Evolutionary conservation across 2,888 invertebrate genomes (phyloP), one percentile per base, ranked within the genome.

Genomic region (Xanthia togata): DNA sequence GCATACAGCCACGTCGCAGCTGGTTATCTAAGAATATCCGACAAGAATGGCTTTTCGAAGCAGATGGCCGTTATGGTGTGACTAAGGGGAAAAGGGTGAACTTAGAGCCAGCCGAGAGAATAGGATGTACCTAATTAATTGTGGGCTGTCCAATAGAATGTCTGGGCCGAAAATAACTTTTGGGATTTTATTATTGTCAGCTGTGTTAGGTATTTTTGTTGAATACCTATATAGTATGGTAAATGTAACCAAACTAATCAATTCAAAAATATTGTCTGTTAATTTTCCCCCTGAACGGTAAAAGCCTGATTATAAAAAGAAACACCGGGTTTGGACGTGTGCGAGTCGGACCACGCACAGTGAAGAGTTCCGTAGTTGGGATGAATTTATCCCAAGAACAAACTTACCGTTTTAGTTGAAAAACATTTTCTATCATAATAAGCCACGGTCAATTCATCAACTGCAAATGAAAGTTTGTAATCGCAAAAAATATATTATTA

Each of bases 51-150:
- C 31, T 53, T 70, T 69, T 23, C 57, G 73, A 53, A 35, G 6
- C 87, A 87, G 85, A 80, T 84, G 84, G 75, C 8, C 31, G 50
- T 73, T 81, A 85, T 79, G 76, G 64, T 64, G 55, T 78, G 60
- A 44, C 65, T 31, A 35, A 69, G 47, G 11, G 63, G 55, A 78
- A 77, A 78, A 81, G 73, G 70, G 73, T 80, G 72, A 73, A 81
- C 81, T 85, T 76, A 85, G n/a, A 5, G 38, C 31, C 81, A 70
- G 80, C 69, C 60, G 71, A 57, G 47, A 26, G 67, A 53, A 79
- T 78, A 68, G 72, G 76, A 72, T 79, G 70, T 74, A n/a, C n/a
- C n/a, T n/a, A 70, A 86, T 85, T 81, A 87, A 85, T 83, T 68
- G 74, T 76, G 53, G 57, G 4, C 17, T 70, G 53, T 53, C 65